A percentile compares a stretch with the other conserved stretches of the same genome.
Evolutionary conservation across 2,888 invertebrate genomes (phyloP).

Genomic region (Rambutsinella grinnellia): DNA sequence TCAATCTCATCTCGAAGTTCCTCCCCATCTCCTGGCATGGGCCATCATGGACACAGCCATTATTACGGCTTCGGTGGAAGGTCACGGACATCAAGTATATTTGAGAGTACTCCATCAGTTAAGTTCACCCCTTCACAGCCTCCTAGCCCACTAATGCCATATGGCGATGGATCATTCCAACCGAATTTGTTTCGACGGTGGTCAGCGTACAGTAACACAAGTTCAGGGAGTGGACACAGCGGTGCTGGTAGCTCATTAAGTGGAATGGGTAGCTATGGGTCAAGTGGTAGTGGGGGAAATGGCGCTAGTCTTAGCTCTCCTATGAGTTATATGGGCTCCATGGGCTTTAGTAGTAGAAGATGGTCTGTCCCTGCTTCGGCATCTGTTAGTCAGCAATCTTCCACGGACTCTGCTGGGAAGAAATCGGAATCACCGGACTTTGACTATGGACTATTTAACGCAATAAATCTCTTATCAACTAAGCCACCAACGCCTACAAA

Average conservation of each 20-base stretch:
- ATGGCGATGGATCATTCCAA: constrained; percentile 60
- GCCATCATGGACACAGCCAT: constrained; percentile 57
- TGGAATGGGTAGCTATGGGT: constrained; percentile 30
- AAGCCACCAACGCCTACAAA: constrained; percentile 61
- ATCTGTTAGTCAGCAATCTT: constrained; percentile 52
- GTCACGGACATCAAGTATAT: constrained; percentile 63
- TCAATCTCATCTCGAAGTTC: constrained; percentile 63
- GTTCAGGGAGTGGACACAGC: constrained; percentile 40
- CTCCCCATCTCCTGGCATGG: constrained; percentile 62
- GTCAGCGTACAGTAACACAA: constrained; percentile 65
- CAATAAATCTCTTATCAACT: constrained; percentile 64
- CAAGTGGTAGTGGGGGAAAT: constrained; percentile 34
- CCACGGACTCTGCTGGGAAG: constrained; percentile 53
- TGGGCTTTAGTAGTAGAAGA: constrained; percentile 52
- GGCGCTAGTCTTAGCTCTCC: constrained; percentile 38
- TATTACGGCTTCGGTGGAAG: constrained; percentile 53
- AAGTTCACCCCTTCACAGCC: constrained; percentile 66
- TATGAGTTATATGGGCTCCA: constrained; percentile 19
- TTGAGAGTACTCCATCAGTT: constrained; percentile 63
- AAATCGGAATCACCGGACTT: constrained; percentile 53
- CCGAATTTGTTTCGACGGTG: constrained; percentile 65
- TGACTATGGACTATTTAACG: constrained; percentile 65
- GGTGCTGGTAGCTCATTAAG: constrained; percentile 41
- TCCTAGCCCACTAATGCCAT: constrained; percentile 62
- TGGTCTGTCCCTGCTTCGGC: constrained; percentile 66